These are phyloP conservation scores for Ptiloglossa arizonensis DNA, from an alignment of 1,140 invertebrate species.

Conservation along the genomic window DNA sequence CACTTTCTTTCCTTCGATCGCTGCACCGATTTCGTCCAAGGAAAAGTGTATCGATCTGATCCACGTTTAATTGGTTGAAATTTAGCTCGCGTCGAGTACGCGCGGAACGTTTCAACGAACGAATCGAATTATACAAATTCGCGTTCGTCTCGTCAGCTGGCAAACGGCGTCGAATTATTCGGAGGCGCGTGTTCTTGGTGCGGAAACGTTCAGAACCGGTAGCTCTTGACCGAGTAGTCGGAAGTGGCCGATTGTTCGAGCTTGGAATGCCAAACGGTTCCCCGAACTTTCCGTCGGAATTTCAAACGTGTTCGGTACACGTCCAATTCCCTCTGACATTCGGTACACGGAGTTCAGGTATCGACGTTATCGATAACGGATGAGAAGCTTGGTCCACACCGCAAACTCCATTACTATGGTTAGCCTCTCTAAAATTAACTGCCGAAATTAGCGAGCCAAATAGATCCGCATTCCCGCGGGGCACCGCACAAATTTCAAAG, in stretches of 20 bases:
- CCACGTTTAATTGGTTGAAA: too few species aligned
- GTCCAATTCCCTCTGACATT: conserved; percentile 51
- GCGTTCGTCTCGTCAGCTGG: too few species aligned
- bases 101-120: too few species aligned
- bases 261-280: conserved; percentile 27
- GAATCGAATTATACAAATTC: neutral
- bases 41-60: neutral
- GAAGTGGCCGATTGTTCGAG: conserved; percentile 27
- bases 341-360: conserved; percentile 40
- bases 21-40: too few species aligned
- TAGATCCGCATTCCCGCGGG: conserved; percentile 62
- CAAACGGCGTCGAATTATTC: neutral
- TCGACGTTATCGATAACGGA: conserved; percentile 67
- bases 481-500: conserved; percentile 50
- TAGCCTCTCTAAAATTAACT: conserved; percentile 67
- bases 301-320: conserved; percentile 56
- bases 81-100: too few species aligned
- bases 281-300: conserved; percentile 42
- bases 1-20: too few species aligned
- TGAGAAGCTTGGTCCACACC: conserved; percentile 55
- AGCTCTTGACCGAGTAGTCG: neutral
- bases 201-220: neutral
- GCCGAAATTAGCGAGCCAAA: conserved; percentile 68
- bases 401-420: conserved; percentile 66
- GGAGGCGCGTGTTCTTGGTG: neutral